Percentiles rank a stretch among this genome's conserved stretches.
Evolutionary conservation across 2,113 vertebrate species (phyloP).

Genomic region (Chloropsis hardwickii): DNA sequence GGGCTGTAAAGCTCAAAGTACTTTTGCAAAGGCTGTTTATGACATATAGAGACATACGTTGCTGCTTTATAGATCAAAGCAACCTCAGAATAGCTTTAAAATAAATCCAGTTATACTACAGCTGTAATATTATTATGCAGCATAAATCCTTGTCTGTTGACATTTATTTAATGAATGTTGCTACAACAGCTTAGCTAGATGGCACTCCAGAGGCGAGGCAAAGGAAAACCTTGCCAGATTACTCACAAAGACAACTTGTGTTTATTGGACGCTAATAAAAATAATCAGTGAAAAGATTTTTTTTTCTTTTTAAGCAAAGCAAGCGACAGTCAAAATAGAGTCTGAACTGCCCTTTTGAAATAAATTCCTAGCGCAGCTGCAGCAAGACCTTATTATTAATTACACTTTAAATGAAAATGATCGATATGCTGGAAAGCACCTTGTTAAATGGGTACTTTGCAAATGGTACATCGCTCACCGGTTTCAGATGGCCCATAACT

Average conservation of each 20-base stretch:
- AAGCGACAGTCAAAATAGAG: not conserved
- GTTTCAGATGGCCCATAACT: conserved; percentile 1
- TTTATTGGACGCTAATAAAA: not conserved
- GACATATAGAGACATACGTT: conserved; percentile 33
- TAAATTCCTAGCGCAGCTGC: not conserved
- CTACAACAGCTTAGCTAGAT: conserved; percentile 61
- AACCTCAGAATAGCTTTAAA: conserved; percentile 41
- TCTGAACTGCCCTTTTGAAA: not conserved
- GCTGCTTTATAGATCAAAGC: conserved; percentile 37
- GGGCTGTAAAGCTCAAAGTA: not conserved
- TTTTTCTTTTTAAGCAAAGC: not conserved
- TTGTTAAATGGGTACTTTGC: conserved; percentile 36
- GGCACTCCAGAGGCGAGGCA: conserved; percentile 60
- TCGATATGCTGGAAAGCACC: conserved; percentile 25
- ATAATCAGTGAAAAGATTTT: not conserved
- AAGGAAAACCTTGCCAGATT: not conserved
- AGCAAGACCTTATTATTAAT: not conserved
- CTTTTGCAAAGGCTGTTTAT: not conserved
- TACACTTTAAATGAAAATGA: conserved; percentile 12
- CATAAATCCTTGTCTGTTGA: conserved; percentile 61
- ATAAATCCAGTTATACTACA: conserved; percentile 57
- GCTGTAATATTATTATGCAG: conserved; percentile 49
- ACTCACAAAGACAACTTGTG: not conserved
- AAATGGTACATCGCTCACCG: conserved; percentile 18
- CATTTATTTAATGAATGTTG: conserved; percentile 54